phyloP scores from a whole-genome alignment of 1,140 invertebrate genomes.

The Tachypleus tridentatus region DNA sequence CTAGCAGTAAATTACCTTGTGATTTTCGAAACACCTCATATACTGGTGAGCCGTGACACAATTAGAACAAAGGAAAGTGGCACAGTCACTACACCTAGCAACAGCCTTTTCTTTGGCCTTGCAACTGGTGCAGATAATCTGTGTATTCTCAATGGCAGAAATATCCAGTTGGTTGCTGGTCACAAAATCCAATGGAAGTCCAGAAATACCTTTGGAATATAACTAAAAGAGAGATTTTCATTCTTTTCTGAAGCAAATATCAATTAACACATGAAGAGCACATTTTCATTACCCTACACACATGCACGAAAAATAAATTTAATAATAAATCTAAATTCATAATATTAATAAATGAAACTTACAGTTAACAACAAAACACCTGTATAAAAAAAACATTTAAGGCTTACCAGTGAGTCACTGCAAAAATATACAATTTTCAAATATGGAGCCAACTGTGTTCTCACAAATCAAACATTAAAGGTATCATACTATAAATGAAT shows the following conservation, averaged over 20 bases:
- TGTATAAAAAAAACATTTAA: neutral
- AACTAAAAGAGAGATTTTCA: neutral
- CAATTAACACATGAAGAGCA: neutral
- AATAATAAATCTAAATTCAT: neutral
- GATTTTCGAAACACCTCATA: constrained; percentile 89
- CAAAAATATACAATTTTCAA: no score
- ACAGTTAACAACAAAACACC: neutral
- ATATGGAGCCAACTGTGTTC: no score
- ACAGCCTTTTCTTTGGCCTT: constrained; percentile 80
- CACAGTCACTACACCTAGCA: constrained; percentile 81
- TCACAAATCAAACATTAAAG: no score
- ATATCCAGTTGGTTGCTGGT: constrained; percentile 73
- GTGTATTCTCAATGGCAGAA: constrained; percentile 57
- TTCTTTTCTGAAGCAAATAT: neutral
- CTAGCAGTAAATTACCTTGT: constrained; percentile 35
- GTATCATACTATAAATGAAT: no score
- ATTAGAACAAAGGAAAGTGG: constrained; percentile 80
- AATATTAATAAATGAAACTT: neutral
- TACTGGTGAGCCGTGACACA: constrained; percentile 84
- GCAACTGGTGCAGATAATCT: constrained; percentile 71
- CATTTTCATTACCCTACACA: neutral
- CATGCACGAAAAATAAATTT: neutral
- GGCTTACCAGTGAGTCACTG: neutral
- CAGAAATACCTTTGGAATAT: constrained; percentile 47
- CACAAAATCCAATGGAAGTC: constrained; percentile 67